Evolutionary conservation across 2,888 invertebrate species (phyloP), one percentile per base, ranked within the genome.

Genomic region (Choreutis nemorana): DNA sequence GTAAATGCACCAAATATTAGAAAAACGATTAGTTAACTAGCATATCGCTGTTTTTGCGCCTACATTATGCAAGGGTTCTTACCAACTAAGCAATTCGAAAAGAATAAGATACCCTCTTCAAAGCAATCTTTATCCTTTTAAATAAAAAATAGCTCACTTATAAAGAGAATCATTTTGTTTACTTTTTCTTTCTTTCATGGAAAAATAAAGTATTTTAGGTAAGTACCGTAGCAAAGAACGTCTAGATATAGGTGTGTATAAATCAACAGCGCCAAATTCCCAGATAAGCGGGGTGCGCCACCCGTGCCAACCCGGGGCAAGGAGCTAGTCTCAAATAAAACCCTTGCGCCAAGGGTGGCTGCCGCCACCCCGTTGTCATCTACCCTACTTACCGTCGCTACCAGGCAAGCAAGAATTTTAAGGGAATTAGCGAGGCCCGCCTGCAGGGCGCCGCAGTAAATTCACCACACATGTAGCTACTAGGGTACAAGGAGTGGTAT

Each of bases 381-480:
- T 68, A 70, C 68, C 60, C 67, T 66, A 66, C 70, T 40, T 40
- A 37, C 35, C 23, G 29, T 39, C 41, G 53, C 60, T 64, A 68
- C 73, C 62, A 73, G 72, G 71, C 65, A 51, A 61, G 60, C 68
- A 64, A 68, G 72, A 75, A 72, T 78, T 78, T 77, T 73, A 77
- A 75, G 73, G 70, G 73, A 77, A 77, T 78, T 77, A 75, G 65
- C 56, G 53, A 58, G 50, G 54, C 30, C 64, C 77, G 75, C 65
- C 75, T 61, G 63, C 64, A 61, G 68, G 77, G 77, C 77, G 77
- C 73, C 77, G 61, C 63, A 64, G 72, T 73, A 71, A 63, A 72
- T 73, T 70, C 70, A 50, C 50, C 48, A 59, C 64, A 65, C 59
- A 63, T 58, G 63, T 55, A 56, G 37, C 36, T 39, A 41, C 40